A percentile compares a stretch with the other conserved stretches of the same genome.
These are phyloP conservation scores for Ormyrus nitidulus DNA, from an alignment of 2,888 invertebrate genomes.

Conservation along the genomic window DNA sequence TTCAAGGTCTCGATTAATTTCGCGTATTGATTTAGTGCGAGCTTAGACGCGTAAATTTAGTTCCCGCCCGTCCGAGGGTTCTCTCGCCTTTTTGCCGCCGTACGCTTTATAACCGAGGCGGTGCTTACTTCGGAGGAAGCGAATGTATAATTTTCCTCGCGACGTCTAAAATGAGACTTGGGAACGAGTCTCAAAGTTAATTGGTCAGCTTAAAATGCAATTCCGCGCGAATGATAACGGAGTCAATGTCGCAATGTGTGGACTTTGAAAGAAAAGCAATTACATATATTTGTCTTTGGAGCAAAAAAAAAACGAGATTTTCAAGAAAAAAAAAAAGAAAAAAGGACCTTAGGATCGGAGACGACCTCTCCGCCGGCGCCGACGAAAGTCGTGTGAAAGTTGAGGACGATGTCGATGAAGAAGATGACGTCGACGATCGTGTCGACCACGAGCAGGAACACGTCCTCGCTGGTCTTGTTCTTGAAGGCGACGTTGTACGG, in stretches of 20 bases:
- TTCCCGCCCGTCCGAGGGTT: too few species aligned
- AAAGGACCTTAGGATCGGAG: slow-evolving; percentile 93
- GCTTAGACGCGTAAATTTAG: too few species aligned
- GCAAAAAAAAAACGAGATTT: too few species aligned
- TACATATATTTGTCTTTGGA: too few species aligned
- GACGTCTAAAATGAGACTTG: not conserved
- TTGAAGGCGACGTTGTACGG: slow-evolving; percentile 99
- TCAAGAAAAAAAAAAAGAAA: not conserved
- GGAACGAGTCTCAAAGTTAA: not conserved
- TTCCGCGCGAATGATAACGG: not conserved
- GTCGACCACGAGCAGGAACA: slow-evolving; percentile 94
- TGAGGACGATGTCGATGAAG: slow-evolving; percentile 99
- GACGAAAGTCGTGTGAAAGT: slow-evolving; percentile 99
- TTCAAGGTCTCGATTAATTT: too few species aligned
- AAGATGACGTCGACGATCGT: slow-evolving; percentile 99
- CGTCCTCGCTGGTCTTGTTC: slow-evolving; percentile 98
- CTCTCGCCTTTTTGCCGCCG: too few species aligned
- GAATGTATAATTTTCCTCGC: slow-evolving; percentile 1
- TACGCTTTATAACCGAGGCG: too few species aligned
- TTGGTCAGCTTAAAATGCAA: slow-evolving; percentile 2
- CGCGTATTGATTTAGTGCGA: too few species aligned
- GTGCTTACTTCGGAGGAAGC: not conserved
- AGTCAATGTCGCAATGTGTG: too few species aligned
- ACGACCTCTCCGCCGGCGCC: slow-evolving; percentile 97
- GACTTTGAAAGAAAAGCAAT: too few species aligned